Base-by-base conservation (phyloP, 2,888 invertebrate genomes). In the Graphium colonna region DNA sequence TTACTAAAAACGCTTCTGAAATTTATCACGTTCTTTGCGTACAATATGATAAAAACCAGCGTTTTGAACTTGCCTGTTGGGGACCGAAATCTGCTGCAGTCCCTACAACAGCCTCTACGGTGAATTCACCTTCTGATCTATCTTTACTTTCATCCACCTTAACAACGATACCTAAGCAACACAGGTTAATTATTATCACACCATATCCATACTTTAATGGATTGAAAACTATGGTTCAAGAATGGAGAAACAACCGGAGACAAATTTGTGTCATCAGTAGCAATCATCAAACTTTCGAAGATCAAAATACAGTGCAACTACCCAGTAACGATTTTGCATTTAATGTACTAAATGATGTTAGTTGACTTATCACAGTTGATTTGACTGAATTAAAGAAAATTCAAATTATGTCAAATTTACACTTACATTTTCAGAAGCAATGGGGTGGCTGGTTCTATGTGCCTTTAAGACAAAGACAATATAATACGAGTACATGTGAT, bases 361-460 rank as follows among this genome's bases (percentile, higher is more conserved):
- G 74, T 62, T 16, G 3, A 12, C 42, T 33, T 21, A 21, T 21
- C 21, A 5, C 5, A n/a, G n/a, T n/a, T n/a, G n/a, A n/a, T n/a
- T n/a, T n/a, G n/a, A n/a, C n/a, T n/a, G n/a, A n/a, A n/a, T n/a
- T n/a, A n/a, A n/a, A n/a, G n/a, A n/a, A n/a, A n/a, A n/a, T n/a
- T n/a, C n/a, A n/a, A n/a, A n/a, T n/a, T n/a, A n/a, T n/a, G n/a
- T n/a, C n/a, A n/a, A n/a, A n/a, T n/a, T n/a, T n/a, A n/a, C n/a
- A n/a, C n/a, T 66, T 55, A 41, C 7, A 21, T 65, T 56, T 44
- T 8, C 38, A 72, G 73, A 71, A 68, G 18, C 51, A 52, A 7
- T 70, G 71, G 72, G 74, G 73, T 9, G 70, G 67, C 13, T 69
- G 72, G 47, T 75, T 68, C 50, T 67, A 62, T 41, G 50, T 69